Conservation (phyloP, 2,797 vertebrate species). For the Thaleichthys pacificus region DNA sequence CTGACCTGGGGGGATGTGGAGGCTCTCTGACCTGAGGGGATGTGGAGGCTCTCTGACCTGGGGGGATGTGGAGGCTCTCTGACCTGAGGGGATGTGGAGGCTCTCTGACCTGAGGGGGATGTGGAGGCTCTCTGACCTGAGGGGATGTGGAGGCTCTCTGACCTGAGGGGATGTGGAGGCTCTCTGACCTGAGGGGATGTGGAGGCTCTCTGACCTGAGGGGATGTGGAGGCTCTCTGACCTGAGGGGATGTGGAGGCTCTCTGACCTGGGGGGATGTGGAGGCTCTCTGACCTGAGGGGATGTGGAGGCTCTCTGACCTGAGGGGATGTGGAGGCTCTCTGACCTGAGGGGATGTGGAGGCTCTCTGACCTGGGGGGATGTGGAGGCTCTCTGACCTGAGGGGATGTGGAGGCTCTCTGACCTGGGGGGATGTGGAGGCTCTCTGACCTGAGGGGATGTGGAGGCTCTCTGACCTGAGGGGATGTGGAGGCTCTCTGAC, state of each 20-base stretch:
- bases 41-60: conserved; percentile 63
- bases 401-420: too few relatives aligned
- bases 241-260: too few relatives aligned
- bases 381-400: too few relatives aligned
- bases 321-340: conserved; percentile 93
- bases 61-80: conserved; percentile 91
- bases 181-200: conserved; percentile 40
- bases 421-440: too few relatives aligned
- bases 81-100: too few relatives aligned
- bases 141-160: too few relatives aligned
- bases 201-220: conserved; percentile 74
- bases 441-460: too few relatives aligned
- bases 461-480: too few relatives aligned
- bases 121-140: conserved; percentile 79
- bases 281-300: conserved; percentile 69
- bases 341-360: too few relatives aligned
- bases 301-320: conserved; percentile 53
- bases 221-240: conserved; percentile 86
- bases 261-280: conserved; percentile 89
- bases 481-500: too few relatives aligned
- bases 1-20: conserved; percentile 93
- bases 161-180: conserved; percentile 95
- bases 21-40: conserved; percentile 62
- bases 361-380: too few relatives aligned
- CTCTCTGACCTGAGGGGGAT: conserved; percentile 86